Base-by-base conservation (phyloP, 35 echinoderm and acorn worm species). In the Nesometra sesokonis region DNA sequence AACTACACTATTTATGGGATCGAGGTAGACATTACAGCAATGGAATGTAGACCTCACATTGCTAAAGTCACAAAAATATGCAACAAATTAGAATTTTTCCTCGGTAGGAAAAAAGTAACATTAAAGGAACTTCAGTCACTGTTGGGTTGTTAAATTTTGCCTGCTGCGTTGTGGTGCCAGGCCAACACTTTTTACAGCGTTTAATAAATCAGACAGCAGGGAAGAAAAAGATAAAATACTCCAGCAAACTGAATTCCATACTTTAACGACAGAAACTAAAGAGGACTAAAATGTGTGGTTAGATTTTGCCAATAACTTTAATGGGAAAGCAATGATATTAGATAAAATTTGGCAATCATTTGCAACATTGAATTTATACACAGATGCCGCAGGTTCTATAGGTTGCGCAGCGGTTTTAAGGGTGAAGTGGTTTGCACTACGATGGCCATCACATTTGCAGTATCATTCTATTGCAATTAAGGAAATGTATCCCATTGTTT, bases 101-200 rank as follows among this genome's bases (percentile, higher is more conserved):
- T 80, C 5, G 23, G n/a, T 15, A 86, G 33, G 67, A 0, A 82
- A 76, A 43, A 32, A 19, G 23, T 81, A 33, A 35, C 83, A 4
- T 30, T 85, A 32, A 77, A 31, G 11, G 78, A 33, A 1, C 35
- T 90, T 3, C 83, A 90, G 52, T 90, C 89, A 32, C 32, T 90
- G 21, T 46, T 90, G 2, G 89, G 84, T 0, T 47, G 11, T 33
- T 90, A 27, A 90, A 90, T 34, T 90, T 85, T 57, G 89, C 85
- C 5, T 90, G 89, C 31, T 78, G 57, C 19, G 84, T 77, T 13
- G 33, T 85, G 33, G 83, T 47, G 1, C 82, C 33, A 0, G 57
- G 76, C 13, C 35, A 34, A 5, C 82, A 82, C 7, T 86, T 86
- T 37, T 0, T 86, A 33, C 79, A 83, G 33, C 33, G 84, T n/a